Evolutionary conservation across 2,797 vertebrate species (phyloP).

Genomic region (Molossus alvarezi): DNA sequence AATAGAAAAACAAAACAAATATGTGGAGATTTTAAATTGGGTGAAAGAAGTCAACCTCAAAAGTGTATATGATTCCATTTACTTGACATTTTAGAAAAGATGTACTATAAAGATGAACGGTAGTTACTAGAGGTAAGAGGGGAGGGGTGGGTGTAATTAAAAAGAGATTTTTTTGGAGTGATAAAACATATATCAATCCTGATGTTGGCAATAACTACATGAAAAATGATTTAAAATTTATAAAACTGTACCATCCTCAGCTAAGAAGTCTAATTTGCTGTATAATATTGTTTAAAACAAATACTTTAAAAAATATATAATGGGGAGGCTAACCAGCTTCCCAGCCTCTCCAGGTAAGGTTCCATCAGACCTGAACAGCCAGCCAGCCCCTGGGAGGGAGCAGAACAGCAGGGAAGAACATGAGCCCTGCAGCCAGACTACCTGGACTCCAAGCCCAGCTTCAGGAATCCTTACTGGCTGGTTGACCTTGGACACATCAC

Average conservation of each 20-base stretch:
- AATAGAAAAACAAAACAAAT: not conserved
- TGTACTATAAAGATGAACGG: not conserved
- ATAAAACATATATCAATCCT: not conserved
- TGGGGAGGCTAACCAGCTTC: not conserved
- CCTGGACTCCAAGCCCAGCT: not conserved
- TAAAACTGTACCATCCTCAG: fast-evolving
- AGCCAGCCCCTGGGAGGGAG: not conserved
- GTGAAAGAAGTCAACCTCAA: not conserved
- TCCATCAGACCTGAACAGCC: not conserved
- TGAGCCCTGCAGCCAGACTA: not conserved
- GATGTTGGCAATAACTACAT: not conserved
- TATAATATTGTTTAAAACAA: no score
- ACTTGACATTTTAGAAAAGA: not conserved
- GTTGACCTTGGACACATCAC: no score
- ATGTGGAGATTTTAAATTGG: not conserved
- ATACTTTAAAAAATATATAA: no score
- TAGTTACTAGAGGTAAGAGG: not conserved
- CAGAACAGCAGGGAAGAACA: not conserved
- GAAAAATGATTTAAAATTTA: not conserved
- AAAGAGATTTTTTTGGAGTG: no score
- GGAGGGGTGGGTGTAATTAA: not conserved
- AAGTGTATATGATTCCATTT: not conserved
- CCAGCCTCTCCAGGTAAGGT: not conserved
- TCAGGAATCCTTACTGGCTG: fast-evolving
- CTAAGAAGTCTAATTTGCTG: not conserved